Evolutionary conservation across 1,140 invertebrate genomes (phyloP).

Genomic region (Neotoxoptera formosana): DNA sequence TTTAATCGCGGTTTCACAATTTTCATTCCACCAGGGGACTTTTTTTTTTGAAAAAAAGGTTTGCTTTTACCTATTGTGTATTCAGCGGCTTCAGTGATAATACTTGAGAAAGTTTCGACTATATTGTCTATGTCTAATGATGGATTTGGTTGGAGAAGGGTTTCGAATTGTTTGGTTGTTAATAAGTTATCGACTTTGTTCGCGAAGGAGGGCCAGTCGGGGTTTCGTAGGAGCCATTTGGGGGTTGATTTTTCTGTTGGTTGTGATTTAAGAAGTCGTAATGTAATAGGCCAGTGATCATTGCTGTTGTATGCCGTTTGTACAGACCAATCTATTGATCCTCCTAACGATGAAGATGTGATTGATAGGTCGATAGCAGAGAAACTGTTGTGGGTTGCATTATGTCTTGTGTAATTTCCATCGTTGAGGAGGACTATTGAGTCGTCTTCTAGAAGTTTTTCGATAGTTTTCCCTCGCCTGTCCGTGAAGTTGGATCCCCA

Average conservation of each 20-base stretch:
- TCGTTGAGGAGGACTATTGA: too few species aligned
- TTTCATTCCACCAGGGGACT: neutral
- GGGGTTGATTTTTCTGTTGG: neutral
- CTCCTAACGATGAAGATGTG: neutral
- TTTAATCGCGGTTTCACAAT: neutral
- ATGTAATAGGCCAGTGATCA: neutral
- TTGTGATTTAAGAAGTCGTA: neutral
- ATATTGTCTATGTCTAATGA: neutral
- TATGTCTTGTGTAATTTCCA: too few species aligned
- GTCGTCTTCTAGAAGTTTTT: too few species aligned
- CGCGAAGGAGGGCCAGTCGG: neutral
- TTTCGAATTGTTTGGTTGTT: neutral
- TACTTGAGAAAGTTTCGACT: neutral
- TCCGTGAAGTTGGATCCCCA: too few species aligned
- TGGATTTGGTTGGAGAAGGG: neutral
- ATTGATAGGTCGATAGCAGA: too few species aligned
- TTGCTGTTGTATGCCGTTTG: neutral
- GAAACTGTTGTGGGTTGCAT: too few species aligned
- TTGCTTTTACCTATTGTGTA: neutral
- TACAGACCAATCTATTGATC: neutral
- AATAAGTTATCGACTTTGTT: neutral
- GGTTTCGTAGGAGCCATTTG: neutral
- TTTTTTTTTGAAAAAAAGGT: neutral
- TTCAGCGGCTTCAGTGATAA: neutral
- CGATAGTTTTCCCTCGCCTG: too few species aligned